Evolutionary conservation across 2,888 invertebrate species (phyloP), one percentile per base, ranked within the genome.

Genomic region (Oasisia sp.): DNA sequence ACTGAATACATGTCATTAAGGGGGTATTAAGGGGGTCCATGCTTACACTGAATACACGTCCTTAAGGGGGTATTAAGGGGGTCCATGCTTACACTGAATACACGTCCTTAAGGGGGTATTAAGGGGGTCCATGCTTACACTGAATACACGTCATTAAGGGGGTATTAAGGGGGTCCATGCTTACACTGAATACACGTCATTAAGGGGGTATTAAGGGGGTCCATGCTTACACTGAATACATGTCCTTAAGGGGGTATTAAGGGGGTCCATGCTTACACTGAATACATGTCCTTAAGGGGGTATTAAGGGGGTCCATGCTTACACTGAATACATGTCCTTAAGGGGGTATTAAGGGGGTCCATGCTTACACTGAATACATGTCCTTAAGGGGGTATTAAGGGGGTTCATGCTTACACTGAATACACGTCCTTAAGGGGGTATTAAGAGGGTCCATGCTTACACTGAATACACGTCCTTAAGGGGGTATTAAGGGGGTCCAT

Each of bases 41-140:
- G 38, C 90, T 90, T 38, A 90, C 90, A 3, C 7, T 90, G 38
- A 38, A 90, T 90, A 38, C 32, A 44, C 44, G 7, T 90, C 50
- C 32, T 91, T 38, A 38, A 38, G 38, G 38, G 38, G 38, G 4
- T 38, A 27, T 32, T 90, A 27, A 91, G 0, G 32, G n/a, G 38
- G 90, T 90, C 32, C 38, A 90, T 90, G 38, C 90, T 90, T 38
- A 90, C 90, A 3, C 7, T 90, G 38, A 38, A 90, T 90, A 38
- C 32, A 44, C 44, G 7, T 90, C 50, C 32, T 91, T 38, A 38
- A 38, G 38, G 38, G 38, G 38, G 4, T 38, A 27, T 32, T 90
- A 27, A 91, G 0, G 32, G n/a, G 38, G 90, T 90, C 32, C 38
- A 90, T 90, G 38, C 90, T 90, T 38, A 90, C 90, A 3, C 7